Evolutionary conservation across 2,888 invertebrate genomes (phyloP).

Genomic region (Omphaloscelis lunosa): DNA sequence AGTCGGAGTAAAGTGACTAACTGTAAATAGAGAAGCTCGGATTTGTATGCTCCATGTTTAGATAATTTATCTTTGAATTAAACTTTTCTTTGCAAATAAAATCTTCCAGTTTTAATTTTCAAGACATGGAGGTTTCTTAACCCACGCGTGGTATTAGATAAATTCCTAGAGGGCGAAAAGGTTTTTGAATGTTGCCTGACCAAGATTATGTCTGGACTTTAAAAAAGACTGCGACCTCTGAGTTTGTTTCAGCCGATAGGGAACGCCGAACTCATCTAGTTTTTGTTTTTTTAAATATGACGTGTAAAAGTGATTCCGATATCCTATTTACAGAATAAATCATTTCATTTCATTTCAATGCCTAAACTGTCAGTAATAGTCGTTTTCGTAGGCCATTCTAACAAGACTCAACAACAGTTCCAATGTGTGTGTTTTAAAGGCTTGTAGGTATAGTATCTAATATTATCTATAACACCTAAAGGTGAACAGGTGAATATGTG

Average conservation of each 20-base stretch:
- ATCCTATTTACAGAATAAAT: too few relatives aligned
- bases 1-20: slow-evolving; percentile 18
- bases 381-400: background rate
- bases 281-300: too few relatives aligned
- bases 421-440: background rate
- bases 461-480: background rate
- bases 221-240: too few relatives aligned
- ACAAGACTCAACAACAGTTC: background rate
- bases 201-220: too few relatives aligned
- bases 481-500: background rate
- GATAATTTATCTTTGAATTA: background rate
- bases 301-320: too few relatives aligned
- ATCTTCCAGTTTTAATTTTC: background rate
- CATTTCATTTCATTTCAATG: background rate
- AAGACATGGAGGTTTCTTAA: background rate
- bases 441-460: background rate
- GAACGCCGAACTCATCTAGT: too few relatives aligned
- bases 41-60: slow-evolving; percentile 12
- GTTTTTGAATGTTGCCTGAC: background rate
- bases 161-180: background rate
- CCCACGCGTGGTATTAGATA: too few relatives aligned
- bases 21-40: slow-evolving; percentile 19
- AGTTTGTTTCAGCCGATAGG: too few relatives aligned
- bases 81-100: background rate
- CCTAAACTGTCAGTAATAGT: too few relatives aligned